These are phyloP conservation scores for Tetramorium alpestre DNA, from an alignment of 1,140 invertebrate species.

Conservation along the genomic window DNA sequence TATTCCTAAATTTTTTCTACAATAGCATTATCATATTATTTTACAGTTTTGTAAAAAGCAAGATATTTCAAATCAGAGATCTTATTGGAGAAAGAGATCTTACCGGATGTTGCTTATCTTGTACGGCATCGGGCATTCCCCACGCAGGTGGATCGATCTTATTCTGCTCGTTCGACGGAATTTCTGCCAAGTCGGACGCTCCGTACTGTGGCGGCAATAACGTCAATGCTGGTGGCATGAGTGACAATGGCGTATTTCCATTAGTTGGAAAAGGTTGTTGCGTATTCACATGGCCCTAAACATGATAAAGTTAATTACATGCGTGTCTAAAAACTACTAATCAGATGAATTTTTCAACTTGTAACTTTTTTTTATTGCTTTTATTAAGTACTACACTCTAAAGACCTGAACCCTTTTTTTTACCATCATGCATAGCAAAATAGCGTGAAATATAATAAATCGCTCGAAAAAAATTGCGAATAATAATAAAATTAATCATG, in stretches of 20 bases:
- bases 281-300: constrained; percentile 81
- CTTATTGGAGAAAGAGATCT: constrained; percentile 29
- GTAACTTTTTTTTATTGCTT: no score
- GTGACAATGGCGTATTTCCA: constrained; percentile 80
- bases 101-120: constrained; percentile 85
- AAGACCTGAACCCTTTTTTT: neutral
- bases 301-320: neutral
- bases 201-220: constrained; percentile 82
- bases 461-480: neutral
- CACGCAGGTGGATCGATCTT: constrained; percentile 83
- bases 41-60: constrained; percentile 5
- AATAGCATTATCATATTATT: neutral
- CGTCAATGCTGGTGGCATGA: constrained; percentile 79
- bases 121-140: constrained; percentile 83
- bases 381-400: no score
- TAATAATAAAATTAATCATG: neutral
- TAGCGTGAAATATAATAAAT: neutral
- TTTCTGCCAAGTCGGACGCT: constrained; percentile 79
- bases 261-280: constrained; percentile 82
- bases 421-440: neutral
- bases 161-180: constrained; percentile 80
- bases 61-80: neutral
- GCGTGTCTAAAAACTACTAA: neutral
- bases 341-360: no score
- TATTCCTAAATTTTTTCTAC: neutral